Conservation (phyloP, 2,113 vertebrate species). For the Xiphophorus couchianus region DNA sequence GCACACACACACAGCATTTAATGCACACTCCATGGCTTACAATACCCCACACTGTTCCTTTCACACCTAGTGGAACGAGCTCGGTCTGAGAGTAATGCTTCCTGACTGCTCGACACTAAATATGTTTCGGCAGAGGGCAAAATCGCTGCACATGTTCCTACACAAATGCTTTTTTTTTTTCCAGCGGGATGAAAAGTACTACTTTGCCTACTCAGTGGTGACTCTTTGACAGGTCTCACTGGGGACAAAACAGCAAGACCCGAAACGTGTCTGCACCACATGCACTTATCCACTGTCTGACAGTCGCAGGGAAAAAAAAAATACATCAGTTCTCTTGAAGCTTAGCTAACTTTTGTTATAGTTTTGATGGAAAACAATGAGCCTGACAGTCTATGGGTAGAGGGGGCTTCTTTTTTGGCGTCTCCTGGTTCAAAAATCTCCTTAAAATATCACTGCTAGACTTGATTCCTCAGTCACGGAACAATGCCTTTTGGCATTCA, state of each 20-base stretch:
- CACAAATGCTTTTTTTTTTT: conserved; percentile 73
- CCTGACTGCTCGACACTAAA: conserved; percentile 63
- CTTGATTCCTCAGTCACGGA: conserved; percentile 64
- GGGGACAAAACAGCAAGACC: conserved; percentile 52
- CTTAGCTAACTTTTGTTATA: conserved; percentile 35
- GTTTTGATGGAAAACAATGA: conserved; percentile 68
- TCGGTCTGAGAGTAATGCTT: conserved; percentile 60
- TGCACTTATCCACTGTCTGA: conserved; percentile 28
- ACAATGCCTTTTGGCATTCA: conserved; percentile 64
- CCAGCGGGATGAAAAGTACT: conserved; percentile 48
- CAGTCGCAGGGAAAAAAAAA: conserved; percentile 28
- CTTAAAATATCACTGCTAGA: conserved; percentile 67
- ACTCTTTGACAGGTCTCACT: conserved; percentile 57
- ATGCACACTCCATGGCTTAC: neutral
- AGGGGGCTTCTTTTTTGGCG: conserved; percentile 39
- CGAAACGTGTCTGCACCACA: conserved; percentile 38
- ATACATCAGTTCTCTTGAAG: conserved; percentile 28
- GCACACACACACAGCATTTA: conserved; percentile 6
- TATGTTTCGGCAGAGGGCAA: conserved; percentile 49
- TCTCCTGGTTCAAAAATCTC: conserved; percentile 44
- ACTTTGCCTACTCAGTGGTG: conserved; percentile 59
- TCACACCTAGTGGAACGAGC: conserved; percentile 36
- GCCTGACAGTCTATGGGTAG: conserved; percentile 33
- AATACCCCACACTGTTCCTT: conserved; percentile 7
- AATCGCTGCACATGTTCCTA: conserved; percentile 66